A percentile compares a stretch with the other conserved stretches of the same genome.
These are phyloP conservation scores for Drosophila neocordata DNA, from an alignment of 1,140 invertebrate species.

Conservation along the genomic window DNA sequence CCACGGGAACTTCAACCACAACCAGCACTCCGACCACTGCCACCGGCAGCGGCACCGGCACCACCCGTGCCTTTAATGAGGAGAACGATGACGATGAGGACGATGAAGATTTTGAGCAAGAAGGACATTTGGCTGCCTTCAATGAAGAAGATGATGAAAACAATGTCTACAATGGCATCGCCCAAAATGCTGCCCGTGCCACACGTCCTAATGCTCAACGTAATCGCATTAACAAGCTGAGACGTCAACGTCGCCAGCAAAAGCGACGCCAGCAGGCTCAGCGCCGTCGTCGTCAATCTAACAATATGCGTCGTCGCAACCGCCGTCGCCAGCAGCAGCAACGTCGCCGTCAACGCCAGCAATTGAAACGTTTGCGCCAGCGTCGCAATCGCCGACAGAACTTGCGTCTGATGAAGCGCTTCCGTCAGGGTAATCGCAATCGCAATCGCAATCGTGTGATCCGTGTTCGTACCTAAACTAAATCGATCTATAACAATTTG, in stretches of 20 bases:
- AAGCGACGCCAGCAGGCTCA: conserved; percentile 25
- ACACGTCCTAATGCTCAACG: conserved; percentile 31
- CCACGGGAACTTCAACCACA: not conserved
- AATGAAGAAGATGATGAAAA: conserved; percentile 18
- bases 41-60: not conserved
- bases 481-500: not conserved
- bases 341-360: conserved; percentile 58
- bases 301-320: conserved; percentile 36
- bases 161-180: not conserved
- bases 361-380: conserved; percentile 53
- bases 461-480: conserved; percentile 34
- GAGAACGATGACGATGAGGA: conserved; percentile 31
- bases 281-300: conserved; percentile 47
- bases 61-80: conserved; percentile 14
- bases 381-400: conserved; percentile 48
- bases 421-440: conserved; percentile 49
- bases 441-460: conserved; percentile 54
- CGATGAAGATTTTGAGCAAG: conserved; percentile 5
- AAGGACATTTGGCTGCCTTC: conserved; percentile 5
- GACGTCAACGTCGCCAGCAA: conserved; percentile 47
- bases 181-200: conserved; percentile 1
- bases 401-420: conserved; percentile 45
- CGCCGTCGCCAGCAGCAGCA: conserved; percentile 54
- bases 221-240: conserved; percentile 25
- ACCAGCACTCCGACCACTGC: not conserved